Evolutionary conservation across 2,113 vertebrate species (phyloP), one percentile per base, ranked within the genome.

Genomic region (Melanerpes aurifrons): DNA sequence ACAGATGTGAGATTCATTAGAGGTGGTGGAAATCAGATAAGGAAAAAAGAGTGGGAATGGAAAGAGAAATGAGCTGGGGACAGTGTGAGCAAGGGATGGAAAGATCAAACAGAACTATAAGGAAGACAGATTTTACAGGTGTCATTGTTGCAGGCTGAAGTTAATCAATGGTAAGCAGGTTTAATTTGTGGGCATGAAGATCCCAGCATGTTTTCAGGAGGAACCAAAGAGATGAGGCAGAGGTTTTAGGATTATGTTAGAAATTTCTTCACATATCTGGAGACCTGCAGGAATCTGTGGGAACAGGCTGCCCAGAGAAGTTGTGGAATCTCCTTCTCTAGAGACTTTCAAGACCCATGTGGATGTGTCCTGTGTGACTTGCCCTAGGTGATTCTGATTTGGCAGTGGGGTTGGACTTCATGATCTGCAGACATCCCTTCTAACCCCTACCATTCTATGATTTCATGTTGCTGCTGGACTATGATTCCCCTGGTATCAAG

Each of bases 401-500:
- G 50, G 50, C 21, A 24, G 22, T 6, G 5, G 22, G 12, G 50
- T 24, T 53, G 50, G 50, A 53, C 50, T 53, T 12, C 10, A 24
- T 53, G 21, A 53, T 53, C 50, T 53, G 50, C 12, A 53, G 50
- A 53, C 5, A 21, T 12, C 10, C 48, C 20, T 50, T 22, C 48
- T 50, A 50, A 50, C 48, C 48, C 21, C 20, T 50, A 11, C 50
- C 50, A 13, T 53, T 53, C 22, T 24, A 18, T 53, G 50, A 53
- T 53, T 53, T 24, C 64, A 2, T 78, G 2, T 26, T 72, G 25
- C 21, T 75, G 24, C 67, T 89, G 47, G 9, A 45, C 31, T 2
- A 2, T 58, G 11, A 5, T 69, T 62, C 12, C 19, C 1, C 0
- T 45, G 13, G 11, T n/a, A 48, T 68, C 24, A 68, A 28, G 16